These are phyloP conservation scores for Poecilia picta DNA, from an alignment of 2,797 vertebrate genomes.

Conservation along the genomic window DNA sequence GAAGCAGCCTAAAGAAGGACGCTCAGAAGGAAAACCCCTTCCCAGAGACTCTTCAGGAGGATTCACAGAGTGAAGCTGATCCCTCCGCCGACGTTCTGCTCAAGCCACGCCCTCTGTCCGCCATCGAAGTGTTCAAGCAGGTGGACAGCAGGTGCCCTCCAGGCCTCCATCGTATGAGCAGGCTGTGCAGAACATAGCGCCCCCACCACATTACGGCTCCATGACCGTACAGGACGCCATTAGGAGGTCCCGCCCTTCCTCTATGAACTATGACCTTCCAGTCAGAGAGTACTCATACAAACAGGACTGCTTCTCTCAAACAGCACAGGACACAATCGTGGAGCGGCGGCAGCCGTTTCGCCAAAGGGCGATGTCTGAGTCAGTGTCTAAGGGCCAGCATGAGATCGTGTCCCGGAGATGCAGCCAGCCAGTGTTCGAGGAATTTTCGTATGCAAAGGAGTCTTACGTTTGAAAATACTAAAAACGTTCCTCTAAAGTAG, in stretches of 20 bases:
- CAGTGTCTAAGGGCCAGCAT: constrained; percentile 63
- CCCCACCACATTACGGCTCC: constrained; percentile 53
- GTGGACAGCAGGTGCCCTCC: constrained; percentile 82
- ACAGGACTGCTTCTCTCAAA: constrained; percentile 27
- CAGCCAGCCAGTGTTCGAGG: constrained; percentile 89
- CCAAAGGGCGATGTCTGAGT: constrained; percentile 87
- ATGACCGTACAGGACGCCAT: constrained; percentile 85
- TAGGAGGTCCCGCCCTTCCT: constrained; percentile 75
- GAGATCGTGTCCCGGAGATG: constrained; percentile 79
- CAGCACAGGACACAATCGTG: constrained; percentile 7
- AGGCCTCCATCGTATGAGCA: constrained; percentile 89
- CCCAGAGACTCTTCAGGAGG: constrained; percentile 79
- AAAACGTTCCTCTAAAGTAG: constrained; percentile 3
- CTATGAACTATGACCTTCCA: constrained; percentile 73
- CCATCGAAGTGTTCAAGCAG: constrained; percentile 85
- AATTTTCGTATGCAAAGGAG: constrained; percentile 89
- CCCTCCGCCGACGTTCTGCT: constrained; percentile 33
- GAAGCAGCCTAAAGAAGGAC: constrained; percentile 75
- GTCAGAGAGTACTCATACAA: constrained; percentile 6
- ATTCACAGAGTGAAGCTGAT: constrained; percentile 81
- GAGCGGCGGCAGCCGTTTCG: constrained; percentile 70
- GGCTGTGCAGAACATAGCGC: constrained; percentile 73
- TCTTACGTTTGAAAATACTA: constrained; percentile 87
- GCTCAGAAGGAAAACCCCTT: constrained; percentile 77
- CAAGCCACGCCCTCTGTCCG: constrained; percentile 79